These are phyloP conservation scores for Pipistrellus nathusii DNA, from an alignment of 2,797 vertebrate genomes.

Conservation along the genomic window DNA sequence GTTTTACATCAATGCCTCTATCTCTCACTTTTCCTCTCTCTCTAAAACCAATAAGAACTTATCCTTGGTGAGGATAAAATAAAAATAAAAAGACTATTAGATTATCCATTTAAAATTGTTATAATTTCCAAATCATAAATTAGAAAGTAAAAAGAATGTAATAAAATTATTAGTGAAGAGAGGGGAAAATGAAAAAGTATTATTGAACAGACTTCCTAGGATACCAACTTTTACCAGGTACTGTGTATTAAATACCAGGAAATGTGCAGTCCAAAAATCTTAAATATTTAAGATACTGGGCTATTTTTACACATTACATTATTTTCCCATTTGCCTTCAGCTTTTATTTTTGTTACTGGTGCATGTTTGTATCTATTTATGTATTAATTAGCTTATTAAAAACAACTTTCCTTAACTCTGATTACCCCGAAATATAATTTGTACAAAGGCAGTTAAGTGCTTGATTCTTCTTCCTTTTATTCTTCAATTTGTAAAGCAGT, in stretches of 20 bases:
- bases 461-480: conserved; percentile 8
- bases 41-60: background rate
- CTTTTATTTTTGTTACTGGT: background rate
- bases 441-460: background rate
- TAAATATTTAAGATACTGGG: background rate
- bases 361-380: background rate
- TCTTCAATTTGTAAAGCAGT: conserved; percentile 33
- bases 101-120: conserved; percentile 30
- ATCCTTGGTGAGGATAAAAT: background rate
- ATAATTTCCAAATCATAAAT: conserved; percentile 28
- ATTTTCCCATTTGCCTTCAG: conserved; percentile 10
- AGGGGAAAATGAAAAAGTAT: background rate
- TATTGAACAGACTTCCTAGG: background rate
- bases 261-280: background rate
- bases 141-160: background rate
- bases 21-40: background rate
- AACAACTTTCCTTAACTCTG: background rate
- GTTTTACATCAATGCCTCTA: background rate
- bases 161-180: background rate
- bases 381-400: background rate
- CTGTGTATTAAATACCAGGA: background rate
- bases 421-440: conserved; percentile 20
- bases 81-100: conserved; percentile 14
- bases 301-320: background rate
- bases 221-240: conserved; percentile 15